Conservation (phyloP, 2,888 invertebrate species). For the Melolontha melolontha region DNA sequence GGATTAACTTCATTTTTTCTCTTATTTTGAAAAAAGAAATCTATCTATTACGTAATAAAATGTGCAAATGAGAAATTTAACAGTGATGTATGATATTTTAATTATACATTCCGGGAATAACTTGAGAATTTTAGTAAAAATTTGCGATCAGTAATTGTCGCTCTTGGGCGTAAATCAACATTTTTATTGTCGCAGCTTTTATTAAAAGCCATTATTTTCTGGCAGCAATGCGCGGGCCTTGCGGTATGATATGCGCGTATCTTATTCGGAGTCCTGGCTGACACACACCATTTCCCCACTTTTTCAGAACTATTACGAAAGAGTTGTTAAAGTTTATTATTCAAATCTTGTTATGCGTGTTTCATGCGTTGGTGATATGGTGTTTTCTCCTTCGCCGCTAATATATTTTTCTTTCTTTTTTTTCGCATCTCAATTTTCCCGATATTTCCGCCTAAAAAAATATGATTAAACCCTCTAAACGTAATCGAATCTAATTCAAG, state of each 20-base stretch:
- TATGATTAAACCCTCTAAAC: too few relatives aligned
- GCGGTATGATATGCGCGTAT: slow-evolving; percentile 58
- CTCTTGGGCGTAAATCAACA: slow-evolving; percentile 66
- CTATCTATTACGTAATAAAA: too few relatives aligned
- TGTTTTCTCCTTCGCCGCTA: slow-evolving; percentile 5
- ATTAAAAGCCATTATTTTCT: slow-evolving; percentile 67
- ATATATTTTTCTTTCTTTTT: too few relatives aligned
- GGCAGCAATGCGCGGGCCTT: slow-evolving; percentile 55
- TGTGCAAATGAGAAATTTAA: slow-evolving; percentile 6
- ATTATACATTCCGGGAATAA: slow-evolving; percentile 62
- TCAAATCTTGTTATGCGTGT: slow-evolving; percentile 35
- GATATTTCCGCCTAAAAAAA: too few relatives aligned
- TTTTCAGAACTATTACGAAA: slow-evolving; percentile 45
- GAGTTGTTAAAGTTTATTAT: slow-evolving; percentile 38
- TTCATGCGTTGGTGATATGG: slow-evolving; percentile 36
- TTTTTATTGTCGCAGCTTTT: slow-evolving; percentile 66
- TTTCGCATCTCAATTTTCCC: too few relatives aligned
- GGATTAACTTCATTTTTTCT: too few relatives aligned
- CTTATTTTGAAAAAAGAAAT: too few relatives aligned
- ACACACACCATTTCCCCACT: too few relatives aligned
- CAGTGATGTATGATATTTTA: slow-evolving; percentile 63
- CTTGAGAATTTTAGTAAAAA: slow-evolving; percentile 62
- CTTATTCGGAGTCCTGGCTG: slow-evolving; percentile 14
- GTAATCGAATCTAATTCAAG: too few relatives aligned
- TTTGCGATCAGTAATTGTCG: slow-evolving; percentile 65